phyloP scores from a whole-genome alignment of 2,113 vertebrate genomes.

The Orycteropus afer region DNA sequence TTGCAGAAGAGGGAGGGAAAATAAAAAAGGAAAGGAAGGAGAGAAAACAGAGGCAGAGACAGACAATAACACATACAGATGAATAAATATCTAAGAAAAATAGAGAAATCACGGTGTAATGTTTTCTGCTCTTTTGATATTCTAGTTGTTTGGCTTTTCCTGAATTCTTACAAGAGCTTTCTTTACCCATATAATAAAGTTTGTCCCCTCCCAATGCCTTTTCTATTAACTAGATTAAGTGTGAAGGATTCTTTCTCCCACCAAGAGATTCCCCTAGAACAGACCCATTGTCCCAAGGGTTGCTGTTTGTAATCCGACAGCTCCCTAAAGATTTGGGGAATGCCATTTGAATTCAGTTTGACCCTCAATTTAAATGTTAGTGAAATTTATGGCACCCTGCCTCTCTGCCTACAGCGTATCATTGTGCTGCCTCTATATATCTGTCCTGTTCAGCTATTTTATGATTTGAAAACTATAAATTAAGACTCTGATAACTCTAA shows the following conservation, averaged over 20 bases:
- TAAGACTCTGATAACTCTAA: neutral
- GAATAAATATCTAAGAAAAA: neutral
- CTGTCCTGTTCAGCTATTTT: neutral
- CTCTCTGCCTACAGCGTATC: neutral
- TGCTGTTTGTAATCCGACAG: neutral
- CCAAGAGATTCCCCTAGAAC: neutral
- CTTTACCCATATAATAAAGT: neutral
- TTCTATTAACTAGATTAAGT: neutral
- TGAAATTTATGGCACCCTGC: neutral
- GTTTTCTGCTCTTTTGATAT: neutral
- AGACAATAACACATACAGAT: neutral
- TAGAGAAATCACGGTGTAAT: neutral
- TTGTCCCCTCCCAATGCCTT: neutral
- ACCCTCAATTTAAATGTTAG: conserved; percentile 7
- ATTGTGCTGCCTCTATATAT: neutral
- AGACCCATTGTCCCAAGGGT: neutral
- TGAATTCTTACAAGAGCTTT: neutral
- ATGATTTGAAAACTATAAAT: neutral
- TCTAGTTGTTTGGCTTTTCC: neutral
- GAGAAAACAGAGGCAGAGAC: too few relatives aligned
- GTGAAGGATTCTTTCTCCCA: neutral
- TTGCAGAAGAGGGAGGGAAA: neutral
- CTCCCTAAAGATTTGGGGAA: neutral
- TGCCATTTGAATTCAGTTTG: neutral
- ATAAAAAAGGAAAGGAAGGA: too few relatives aligned